These are phyloP conservation scores for Stramonita haemastoma DNA, from an alignment of 2,888 invertebrate species.

Conservation along the genomic window DNA sequence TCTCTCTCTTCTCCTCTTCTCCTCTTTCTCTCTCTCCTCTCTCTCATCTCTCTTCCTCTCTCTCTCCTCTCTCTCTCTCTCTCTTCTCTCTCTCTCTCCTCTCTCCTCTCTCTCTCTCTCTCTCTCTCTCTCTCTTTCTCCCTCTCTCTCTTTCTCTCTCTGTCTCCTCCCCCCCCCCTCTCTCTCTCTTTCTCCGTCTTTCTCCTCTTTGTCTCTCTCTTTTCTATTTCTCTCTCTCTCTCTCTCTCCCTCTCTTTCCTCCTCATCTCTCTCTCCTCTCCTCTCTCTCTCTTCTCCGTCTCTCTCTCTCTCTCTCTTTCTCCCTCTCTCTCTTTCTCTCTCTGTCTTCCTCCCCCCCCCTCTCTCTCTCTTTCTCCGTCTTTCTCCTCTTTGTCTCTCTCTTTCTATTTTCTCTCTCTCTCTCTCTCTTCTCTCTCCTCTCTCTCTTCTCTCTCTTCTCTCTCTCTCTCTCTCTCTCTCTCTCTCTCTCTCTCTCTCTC, in stretches of 20 bases:
- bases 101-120: no score
- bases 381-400: background rate
- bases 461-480: background rate
- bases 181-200: no score
- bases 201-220: no score
- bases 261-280: background rate
- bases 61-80: no score
- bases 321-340: conserved; percentile 12
- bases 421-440: background rate
- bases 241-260: background rate
- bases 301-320: background rate
- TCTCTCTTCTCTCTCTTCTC: background rate
- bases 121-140: no score
- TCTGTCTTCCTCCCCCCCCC: background rate
- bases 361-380: background rate
- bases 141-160: no score
- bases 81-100: no score
- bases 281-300: background rate
- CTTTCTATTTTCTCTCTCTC: conserved; percentile 12
- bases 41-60: no score
- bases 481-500: background rate
- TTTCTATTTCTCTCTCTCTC: conserved; percentile 21
- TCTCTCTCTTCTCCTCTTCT: no score
- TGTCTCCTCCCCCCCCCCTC: no score
- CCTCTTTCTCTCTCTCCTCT: no score